Evolutionary conservation across 2,888 invertebrate genomes (phyloP).

Genomic region (Timema cristinae): DNA sequence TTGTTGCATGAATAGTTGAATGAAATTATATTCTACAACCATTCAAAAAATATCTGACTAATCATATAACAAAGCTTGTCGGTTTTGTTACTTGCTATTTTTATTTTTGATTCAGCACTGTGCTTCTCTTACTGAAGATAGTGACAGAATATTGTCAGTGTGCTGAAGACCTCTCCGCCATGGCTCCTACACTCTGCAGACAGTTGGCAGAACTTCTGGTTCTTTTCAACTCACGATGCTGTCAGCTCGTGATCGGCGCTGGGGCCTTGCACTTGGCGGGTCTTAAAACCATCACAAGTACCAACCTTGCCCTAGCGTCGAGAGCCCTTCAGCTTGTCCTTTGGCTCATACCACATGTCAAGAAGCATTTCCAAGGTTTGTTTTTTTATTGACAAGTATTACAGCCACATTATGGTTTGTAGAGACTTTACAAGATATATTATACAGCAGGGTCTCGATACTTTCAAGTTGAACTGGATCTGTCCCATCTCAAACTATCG

Average conservation of each 20-base stretch:
- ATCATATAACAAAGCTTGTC: too few relatives aligned
- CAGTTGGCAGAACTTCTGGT: slow-evolving; percentile 85
- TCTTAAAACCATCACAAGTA: slow-evolving; percentile 89
- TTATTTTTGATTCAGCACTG: slow-evolving; percentile 57
- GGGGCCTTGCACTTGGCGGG: slow-evolving; percentile 95
- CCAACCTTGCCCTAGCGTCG: slow-evolving; percentile 84
- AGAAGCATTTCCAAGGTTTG: slow-evolving; percentile 60
- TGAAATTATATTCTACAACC: too few relatives aligned
- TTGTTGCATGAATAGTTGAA: too few relatives aligned
- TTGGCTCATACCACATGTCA: slow-evolving; percentile 72
- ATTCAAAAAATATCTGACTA: too few relatives aligned
- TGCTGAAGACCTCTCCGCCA: slow-evolving; percentile 69
- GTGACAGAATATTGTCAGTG: slow-evolving; percentile 87
- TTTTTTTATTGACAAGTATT: neutral
- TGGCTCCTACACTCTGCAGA: slow-evolving; percentile 75
- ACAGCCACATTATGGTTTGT: too few relatives aligned
- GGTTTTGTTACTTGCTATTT: too few relatives aligned
- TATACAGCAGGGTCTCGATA: too few relatives aligned
- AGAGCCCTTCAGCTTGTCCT: slow-evolving; percentile 77
- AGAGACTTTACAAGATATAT: too few relatives aligned
- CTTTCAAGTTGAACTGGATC: too few relatives aligned
- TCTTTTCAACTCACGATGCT: slow-evolving; percentile 82
- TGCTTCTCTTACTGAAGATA: slow-evolving; percentile 82
- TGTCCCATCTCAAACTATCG: too few relatives aligned
- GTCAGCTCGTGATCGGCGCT: slow-evolving; percentile 93